Evolutionary conservation across 2,113 vertebrate genomes (phyloP), one percentile per base, ranked within the genome.

Genomic region (Gallinago media): DNA sequence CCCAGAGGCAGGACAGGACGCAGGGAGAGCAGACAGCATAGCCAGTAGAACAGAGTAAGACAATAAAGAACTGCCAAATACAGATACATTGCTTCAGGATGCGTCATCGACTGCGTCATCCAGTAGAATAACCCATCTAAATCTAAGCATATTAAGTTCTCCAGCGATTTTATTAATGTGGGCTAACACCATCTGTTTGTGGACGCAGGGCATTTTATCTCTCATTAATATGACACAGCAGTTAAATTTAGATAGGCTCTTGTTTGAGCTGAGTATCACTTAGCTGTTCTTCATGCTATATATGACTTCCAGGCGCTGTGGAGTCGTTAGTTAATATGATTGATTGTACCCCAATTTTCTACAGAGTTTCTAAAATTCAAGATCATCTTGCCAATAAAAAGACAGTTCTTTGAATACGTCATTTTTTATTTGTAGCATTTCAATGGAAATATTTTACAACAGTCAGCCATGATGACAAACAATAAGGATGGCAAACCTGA

Each of bases 121-220:
- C 76, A 15, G 52, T 49, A 52, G 89, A 96, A 95, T 89, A 96
- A 95, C 94, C 91, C 42, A 71, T 72, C 94, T 97, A 95, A 96
- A 95, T 95, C 95, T 94, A 96, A 96, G 93, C 95, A 97, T 96
- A 96, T 96, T 97, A 97, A 92, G 68, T 92, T 78, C 91, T 96
- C 29, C 80, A 78, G 76, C 75, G 86, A 94, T 61, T 97, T 92
- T 96, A 92, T 92, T 92, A 85, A 92, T 94, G 95, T 96, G 89
- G 94, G 91, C 83, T 96, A 85, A 79, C 86, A 95, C 96, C 96
- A 97, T 97, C 96, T 96, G 95, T 95, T 96, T 91, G 89, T 85
- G 73, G 76, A 96, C 0, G 4, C 56, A 89, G 80, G 40, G 47
- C 65, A 77, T 96, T 95, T 91, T 96, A 40, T 91, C 83, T 92